These are phyloP conservation scores for Drosophila repleta DNA, from an alignment of 1,140 invertebrate genomes.

Conservation along the genomic window DNA sequence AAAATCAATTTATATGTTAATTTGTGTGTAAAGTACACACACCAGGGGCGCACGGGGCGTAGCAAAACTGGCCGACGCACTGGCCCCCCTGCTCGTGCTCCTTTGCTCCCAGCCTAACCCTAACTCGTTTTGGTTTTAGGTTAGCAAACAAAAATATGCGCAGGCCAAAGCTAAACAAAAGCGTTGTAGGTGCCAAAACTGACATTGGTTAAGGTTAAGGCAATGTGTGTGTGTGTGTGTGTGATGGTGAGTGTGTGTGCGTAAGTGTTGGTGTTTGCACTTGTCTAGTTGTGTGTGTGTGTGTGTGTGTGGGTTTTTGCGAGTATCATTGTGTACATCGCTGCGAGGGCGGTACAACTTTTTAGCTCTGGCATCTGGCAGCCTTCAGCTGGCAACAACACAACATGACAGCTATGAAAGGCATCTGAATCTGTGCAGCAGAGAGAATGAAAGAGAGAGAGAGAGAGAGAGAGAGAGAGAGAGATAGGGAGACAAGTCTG, in stretches of 20 bases:
- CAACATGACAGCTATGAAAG: constrained; percentile 67
- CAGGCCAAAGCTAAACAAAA: constrained; percentile 42
- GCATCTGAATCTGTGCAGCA: constrained; percentile 15
- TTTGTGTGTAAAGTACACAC: constrained; percentile 69
- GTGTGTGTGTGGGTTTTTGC: neutral
- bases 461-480: neutral
- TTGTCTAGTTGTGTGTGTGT: constrained; percentile 7
- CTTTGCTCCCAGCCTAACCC: too few relatives aligned
- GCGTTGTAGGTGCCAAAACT: constrained; percentile 75
- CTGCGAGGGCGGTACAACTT: constrained; percentile 44
- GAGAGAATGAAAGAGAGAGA: neutral
- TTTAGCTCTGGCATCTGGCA: constrained; percentile 67
- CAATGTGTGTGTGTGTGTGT: constrained; percentile 24
- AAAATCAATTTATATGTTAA: constrained; percentile 83
- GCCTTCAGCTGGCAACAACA: constrained; percentile 54
- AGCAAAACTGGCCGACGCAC: constrained; percentile 39
- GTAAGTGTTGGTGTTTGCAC: constrained; percentile 11
- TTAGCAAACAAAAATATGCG: constrained; percentile 67
- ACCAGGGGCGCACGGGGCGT: constrained; percentile 44
- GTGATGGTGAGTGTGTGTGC: constrained; percentile 5
- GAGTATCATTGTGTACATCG: constrained; percentile 9
- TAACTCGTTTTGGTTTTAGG: constrained; percentile 10
- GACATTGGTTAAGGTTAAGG: constrained; percentile 61
- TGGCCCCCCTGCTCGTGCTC: too few relatives aligned
- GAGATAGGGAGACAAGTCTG: constrained; percentile 1